Conservation (phyloP, 2,113 vertebrate species). For the Vulpes vulpes region DNA sequence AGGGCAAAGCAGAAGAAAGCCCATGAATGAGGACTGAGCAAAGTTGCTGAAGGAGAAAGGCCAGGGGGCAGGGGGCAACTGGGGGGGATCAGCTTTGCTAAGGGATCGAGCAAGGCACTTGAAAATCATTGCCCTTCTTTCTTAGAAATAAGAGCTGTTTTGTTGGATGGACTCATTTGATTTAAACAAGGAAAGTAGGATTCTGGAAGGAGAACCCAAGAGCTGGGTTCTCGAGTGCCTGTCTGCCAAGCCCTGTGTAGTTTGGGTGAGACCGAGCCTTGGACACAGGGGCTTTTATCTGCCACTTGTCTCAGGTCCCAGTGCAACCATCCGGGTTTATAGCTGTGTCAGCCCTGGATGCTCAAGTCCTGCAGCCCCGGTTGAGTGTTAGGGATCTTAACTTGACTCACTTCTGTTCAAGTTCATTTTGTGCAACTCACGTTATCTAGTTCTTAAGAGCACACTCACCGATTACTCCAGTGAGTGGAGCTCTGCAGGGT, state of each 20-base stretch:
- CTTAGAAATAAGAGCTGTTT: slow-evolving; percentile 30
- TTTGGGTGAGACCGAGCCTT: neutral
- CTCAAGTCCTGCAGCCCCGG: neutral
- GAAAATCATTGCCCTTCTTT: neutral
- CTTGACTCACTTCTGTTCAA: neutral
- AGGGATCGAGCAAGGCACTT: neutral
- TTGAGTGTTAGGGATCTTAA: neutral
- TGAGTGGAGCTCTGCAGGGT: neutral
- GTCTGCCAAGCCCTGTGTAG: fast-evolving
- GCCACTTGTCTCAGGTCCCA: neutral
- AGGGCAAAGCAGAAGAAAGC: neutral
- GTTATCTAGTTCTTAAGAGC: neutral
- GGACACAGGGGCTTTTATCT: neutral
- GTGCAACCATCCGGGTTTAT: neutral
- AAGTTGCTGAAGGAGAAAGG: neutral
- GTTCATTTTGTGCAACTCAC: neutral
- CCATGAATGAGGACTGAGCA: neutral
- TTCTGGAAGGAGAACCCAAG: neutral
- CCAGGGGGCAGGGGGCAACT: neutral
- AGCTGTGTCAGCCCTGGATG: neutral
- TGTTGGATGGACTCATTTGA: neutral
- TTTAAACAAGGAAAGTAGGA: neutral
- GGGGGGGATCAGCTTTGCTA: neutral
- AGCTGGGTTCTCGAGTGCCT: neutral
- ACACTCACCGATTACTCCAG: neutral